Evolutionary conservation across 2,888 invertebrate genomes (phyloP).

Genomic region (Desoria tigrina): DNA sequence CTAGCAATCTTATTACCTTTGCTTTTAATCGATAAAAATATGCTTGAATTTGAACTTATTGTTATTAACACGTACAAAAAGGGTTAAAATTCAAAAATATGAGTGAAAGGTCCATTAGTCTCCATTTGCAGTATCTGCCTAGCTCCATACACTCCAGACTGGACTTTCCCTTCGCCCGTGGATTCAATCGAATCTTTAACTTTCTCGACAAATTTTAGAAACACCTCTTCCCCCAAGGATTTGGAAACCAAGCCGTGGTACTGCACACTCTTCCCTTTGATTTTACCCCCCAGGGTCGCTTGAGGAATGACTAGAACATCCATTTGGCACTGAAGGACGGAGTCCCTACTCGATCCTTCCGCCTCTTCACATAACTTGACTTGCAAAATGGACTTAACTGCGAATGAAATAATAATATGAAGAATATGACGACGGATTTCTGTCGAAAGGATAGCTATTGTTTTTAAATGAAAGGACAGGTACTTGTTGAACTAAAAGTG

Average conservation of each 20-base stretch:
- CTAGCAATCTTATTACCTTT: too few species aligned
- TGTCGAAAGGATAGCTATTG: not conserved
- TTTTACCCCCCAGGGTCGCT: conserved; percentile 58
- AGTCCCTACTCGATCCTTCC: conserved; percentile 27
- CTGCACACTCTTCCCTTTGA: conserved; percentile 58
- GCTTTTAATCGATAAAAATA: too few species aligned
- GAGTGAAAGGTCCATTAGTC: conserved; percentile 58
- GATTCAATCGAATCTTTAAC: conserved; percentile 44
- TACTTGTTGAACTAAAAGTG: not conserved
- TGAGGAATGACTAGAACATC: conserved; percentile 59
- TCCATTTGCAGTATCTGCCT: conserved; percentile 57
- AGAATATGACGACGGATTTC: not conserved
- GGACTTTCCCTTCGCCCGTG: conserved; percentile 46
- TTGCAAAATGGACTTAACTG: conserved; percentile 44
- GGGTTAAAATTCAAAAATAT: conserved; percentile 55
- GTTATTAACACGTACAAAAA: conserved; percentile 17
- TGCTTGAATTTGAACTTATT: not conserved
- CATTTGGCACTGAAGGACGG: conserved; percentile 53
- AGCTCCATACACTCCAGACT: conserved; percentile 58
- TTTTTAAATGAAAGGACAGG: too few species aligned
- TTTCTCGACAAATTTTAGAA: conserved; percentile 50
- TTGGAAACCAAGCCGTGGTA: conserved; percentile 59
- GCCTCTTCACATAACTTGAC: conserved; percentile 42
- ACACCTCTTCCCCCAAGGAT: conserved; percentile 56
- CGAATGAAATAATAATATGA: not conserved